Conservation (phyloP, 2,797 vertebrate species). For the Phataginus tricuspis region DNA sequence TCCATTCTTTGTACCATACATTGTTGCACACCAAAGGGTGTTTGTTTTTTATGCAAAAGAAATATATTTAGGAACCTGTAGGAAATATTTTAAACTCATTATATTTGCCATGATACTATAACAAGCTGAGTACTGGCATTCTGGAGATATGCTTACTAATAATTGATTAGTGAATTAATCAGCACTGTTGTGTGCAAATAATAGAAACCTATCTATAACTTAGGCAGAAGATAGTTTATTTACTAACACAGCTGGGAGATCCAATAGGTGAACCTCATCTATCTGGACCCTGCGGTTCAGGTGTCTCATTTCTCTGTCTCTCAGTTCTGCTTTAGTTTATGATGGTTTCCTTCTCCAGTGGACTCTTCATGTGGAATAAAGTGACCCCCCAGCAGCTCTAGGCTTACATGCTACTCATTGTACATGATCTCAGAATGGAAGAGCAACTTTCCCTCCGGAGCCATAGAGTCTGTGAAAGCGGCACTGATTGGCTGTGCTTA, state of each 20-base stretch:
- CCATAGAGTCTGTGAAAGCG: not conserved
- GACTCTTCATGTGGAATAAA: not conserved
- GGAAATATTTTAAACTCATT: not conserved
- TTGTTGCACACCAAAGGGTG: not conserved
- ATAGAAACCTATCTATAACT: not conserved
- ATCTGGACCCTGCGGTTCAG: not conserved
- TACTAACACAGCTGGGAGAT: not conserved
- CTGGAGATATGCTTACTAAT: constrained; percentile 7
- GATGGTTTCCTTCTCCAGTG: not conserved
- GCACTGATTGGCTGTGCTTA: not conserved
- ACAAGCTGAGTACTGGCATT: not conserved
- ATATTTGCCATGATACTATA: not conserved
- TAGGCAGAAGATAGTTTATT: not conserved
- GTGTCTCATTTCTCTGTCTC: not conserved
- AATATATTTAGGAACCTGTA: not conserved
- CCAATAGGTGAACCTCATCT: not conserved
- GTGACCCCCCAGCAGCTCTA: not conserved
- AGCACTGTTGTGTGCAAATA: not conserved
- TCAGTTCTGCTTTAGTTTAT: not conserved
- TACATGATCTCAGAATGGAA: not conserved
- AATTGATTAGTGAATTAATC: constrained; percentile 29
- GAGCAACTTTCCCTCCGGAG: not conserved
- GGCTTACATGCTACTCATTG: not conserved
- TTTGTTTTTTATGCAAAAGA: not conserved
- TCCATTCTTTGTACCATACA: not conserved